phyloP scores from a whole-genome alignment of 2,113 vertebrate species.

The Bostrychus sinensis region DNA sequence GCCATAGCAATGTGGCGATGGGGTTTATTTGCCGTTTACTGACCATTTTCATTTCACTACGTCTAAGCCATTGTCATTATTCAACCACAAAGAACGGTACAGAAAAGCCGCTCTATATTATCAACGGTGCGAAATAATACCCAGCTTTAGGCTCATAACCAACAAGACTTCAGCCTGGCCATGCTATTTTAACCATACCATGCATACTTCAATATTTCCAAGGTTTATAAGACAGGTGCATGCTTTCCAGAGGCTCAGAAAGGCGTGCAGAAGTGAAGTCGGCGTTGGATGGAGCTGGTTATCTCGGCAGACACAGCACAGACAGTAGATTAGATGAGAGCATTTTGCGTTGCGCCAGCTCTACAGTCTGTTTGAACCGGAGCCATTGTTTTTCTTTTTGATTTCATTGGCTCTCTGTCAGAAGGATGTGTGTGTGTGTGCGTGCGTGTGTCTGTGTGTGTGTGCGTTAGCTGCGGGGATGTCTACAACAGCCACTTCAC shows the following conservation, averaged over 20 bases:
- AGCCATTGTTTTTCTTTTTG: constrained; percentile 29
- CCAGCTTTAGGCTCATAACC: no score
- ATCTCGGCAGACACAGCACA: constrained; percentile 17
- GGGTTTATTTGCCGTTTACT: no score
- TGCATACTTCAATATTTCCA: no score
- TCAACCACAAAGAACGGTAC: no score
- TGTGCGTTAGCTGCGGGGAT: background rate
- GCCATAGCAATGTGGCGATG: no score
- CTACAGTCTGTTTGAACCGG: constrained; percentile 18
- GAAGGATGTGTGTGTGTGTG: background rate
- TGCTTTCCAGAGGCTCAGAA: background rate
- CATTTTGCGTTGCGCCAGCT: constrained; percentile 6
- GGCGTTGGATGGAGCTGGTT: background rate
- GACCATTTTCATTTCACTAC: no score
- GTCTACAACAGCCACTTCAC: background rate
- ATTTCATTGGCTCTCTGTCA: constrained; percentile 32
- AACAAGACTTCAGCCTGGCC: no score
- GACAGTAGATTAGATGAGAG: constrained; percentile 15
- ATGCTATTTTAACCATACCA: no score
- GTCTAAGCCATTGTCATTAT: no score
- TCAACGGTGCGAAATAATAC: no score
- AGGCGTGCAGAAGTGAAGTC: background rate
- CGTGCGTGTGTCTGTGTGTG: background rate
- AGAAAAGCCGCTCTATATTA: no score
- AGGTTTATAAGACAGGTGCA: no score